phyloP scores from a whole-genome alignment of 2,797 vertebrate species.

The Cyprinodon diabolis region DNA sequence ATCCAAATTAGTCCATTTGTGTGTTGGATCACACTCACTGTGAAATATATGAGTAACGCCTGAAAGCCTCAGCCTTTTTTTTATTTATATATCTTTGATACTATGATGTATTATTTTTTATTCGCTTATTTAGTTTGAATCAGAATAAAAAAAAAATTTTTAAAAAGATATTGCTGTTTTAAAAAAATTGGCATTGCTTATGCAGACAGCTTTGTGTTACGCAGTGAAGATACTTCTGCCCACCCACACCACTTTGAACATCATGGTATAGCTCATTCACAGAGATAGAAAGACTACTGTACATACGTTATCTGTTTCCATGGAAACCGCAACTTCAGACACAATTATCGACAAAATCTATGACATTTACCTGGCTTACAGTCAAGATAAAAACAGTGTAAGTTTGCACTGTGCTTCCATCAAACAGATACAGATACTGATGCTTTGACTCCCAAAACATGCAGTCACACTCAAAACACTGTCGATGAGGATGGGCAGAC shows the following conservation, averaged over 20 bases:
- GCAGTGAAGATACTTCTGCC: constrained; percentile 55
- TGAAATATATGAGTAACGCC: neutral
- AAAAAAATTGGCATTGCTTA: constrained; percentile 17
- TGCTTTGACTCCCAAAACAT: neutral
- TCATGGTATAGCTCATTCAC: constrained; percentile 76
- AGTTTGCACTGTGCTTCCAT: neutral
- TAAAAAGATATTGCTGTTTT: constrained; percentile 21
- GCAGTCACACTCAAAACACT: neutral
- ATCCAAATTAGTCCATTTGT: neutral
- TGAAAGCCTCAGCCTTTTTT: neutral
- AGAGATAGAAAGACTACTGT: constrained; percentile 48
- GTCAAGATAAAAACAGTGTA: constrained; percentile 22
- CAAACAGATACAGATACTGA: neutral
- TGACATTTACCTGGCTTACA: constrained; percentile 49
- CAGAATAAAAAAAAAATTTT: constrained; percentile 5
- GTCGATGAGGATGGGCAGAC: too few relatives aligned
- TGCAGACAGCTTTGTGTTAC: constrained; percentile 43
- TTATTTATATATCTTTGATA: neutral
- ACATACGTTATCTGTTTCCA: constrained; percentile 63
- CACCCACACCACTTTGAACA: constrained; percentile 61
- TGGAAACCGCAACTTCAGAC: constrained; percentile 62
- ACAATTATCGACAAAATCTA: constrained; percentile 34
- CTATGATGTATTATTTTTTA: too few relatives aligned
- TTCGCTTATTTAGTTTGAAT: neutral
- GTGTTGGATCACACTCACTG: neutral